Conservation (phyloP, 2,888 invertebrate genomes). For the Eupeodes luniger region DNA sequence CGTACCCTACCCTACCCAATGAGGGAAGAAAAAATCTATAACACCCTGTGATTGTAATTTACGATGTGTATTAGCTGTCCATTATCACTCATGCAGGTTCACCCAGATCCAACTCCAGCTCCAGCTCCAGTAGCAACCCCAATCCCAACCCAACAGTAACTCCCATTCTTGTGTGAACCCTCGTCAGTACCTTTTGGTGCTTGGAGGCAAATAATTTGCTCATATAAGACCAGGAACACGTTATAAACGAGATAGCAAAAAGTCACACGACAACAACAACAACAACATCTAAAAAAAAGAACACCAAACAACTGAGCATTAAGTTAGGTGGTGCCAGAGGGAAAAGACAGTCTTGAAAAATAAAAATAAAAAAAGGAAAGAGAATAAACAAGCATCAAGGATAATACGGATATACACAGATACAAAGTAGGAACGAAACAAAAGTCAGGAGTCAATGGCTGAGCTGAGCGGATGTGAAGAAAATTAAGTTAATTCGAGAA, state of each 20-base stretch:
- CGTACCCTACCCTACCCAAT: background rate
- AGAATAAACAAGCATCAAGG: slow-evolving; percentile 49
- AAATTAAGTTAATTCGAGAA: slow-evolving; percentile 76
- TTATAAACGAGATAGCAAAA: slow-evolving; percentile 67
- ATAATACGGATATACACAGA: slow-evolving; percentile 44
- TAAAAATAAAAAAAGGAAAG: slow-evolving; percentile 30
- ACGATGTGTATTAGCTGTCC: slow-evolving; percentile 76
- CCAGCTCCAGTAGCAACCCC: background rate
- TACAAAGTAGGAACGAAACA: slow-evolving; percentile 57
- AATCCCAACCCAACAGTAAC: slow-evolving; percentile 15
- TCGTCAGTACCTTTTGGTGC: slow-evolving; percentile 38
- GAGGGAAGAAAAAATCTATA: slow-evolving; percentile 57
- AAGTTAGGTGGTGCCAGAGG: slow-evolving; percentile 59
- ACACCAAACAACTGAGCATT: slow-evolving; percentile 30
- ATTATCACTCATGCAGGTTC: slow-evolving; percentile 76
- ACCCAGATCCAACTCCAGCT: slow-evolving; percentile 48
- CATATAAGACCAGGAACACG: slow-evolving; percentile 54
- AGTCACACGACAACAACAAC: slow-evolving; percentile 46
- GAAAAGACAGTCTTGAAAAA: slow-evolving; percentile 44
- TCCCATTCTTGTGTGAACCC: slow-evolving; percentile 10
- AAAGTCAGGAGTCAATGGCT: slow-evolving; percentile 75
- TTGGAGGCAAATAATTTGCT: slow-evolving; percentile 65
- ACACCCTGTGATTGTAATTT: slow-evolving; percentile 73
- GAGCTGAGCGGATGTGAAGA: slow-evolving; percentile 72
- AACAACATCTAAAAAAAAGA: slow-evolving; percentile 11